Evolutionary conservation across 2,113 vertebrate genomes (phyloP), one percentile per base, ranked within the genome.

Genomic region (Tursiops truncatus): DNA sequence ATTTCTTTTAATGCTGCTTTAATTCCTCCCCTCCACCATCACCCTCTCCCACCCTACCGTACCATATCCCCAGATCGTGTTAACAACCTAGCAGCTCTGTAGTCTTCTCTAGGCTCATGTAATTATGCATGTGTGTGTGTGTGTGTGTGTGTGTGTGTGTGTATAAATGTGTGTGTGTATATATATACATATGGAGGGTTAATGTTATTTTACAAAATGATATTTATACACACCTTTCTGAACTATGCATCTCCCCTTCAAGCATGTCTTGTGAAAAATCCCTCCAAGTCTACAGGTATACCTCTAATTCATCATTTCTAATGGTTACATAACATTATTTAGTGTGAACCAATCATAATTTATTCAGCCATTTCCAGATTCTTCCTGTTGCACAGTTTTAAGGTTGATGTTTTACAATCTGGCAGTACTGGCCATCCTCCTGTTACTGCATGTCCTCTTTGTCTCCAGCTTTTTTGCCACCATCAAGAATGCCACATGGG

Each of bases 161-260:
- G 50, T 50, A 5, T 15, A 15, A 14, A 50, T 81, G 31, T 85
- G 33, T 44, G 20, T 36, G 18, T 50, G 2, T 47, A 2, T 47
- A 47, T 53, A 28, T 14, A 62, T 31, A 65, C 3, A 67, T 4
- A 70, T 53, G 58, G 28, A 90, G 36, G 23, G 15, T 41, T 36
- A 38, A 31, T 53, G 4, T 50, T 56, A 41, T 93, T 86, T 89
- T 83, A 84, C 36, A 97, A 93, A 84, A 50, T 89, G 67, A 11
- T 4, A 89, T 81, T 89, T 50, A 73, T 8, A 65, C 18, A 62
- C 4, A 71, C 28, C 89, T 94, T 95, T 79, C 62, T 94, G 38
- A 97, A 73, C 17, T 79, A 15, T 93, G 38, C 73, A 65, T 89
- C 82, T 73, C 21, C 70, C n/a, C 4, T 91, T 94, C 62, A 89